Conservation (phyloP, 2,888 invertebrate genomes). For the Eulithis testata region DNA sequence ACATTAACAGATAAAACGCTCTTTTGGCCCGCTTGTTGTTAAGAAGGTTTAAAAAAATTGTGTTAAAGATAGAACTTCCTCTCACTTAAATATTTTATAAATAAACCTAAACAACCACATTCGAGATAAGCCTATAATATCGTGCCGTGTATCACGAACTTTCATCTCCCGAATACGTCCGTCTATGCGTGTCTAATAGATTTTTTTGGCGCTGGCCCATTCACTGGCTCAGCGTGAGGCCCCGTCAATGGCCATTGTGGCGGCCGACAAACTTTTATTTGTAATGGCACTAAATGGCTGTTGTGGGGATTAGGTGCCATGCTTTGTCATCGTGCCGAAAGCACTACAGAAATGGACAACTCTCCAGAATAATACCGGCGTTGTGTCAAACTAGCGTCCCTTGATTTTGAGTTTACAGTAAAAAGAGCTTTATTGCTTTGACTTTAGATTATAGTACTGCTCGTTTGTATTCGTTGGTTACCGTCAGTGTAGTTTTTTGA, state of each 20-base stretch:
- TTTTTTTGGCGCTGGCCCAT: slow-evolving; percentile 80
- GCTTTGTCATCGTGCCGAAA: slow-evolving; percentile 66
- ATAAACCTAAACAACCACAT: slow-evolving; percentile 27
- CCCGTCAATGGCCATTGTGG: slow-evolving; percentile 80
- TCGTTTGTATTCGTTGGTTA: neutral
- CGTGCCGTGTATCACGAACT: slow-evolving; percentile 60
- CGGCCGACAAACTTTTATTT: slow-evolving; percentile 78
- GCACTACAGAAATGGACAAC: slow-evolving; percentile 61
- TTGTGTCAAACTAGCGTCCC: neutral
- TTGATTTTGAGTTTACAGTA: neutral
- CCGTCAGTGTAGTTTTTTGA: neutral
- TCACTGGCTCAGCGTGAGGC: slow-evolving; percentile 79
- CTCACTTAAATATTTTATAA: neutral
- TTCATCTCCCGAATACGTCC: slow-evolving; percentile 64
- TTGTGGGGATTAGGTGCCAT: slow-evolving; percentile 78
- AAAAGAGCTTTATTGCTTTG: slow-evolving; percentile 2
- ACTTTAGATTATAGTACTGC: neutral
- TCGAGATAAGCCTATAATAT: slow-evolving; percentile 42
- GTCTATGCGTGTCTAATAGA: slow-evolving; percentile 80
- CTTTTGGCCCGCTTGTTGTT: too few species aligned
- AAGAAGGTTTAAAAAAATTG: too few species aligned
- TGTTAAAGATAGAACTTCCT: neutral
- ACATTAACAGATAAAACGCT: too few species aligned
- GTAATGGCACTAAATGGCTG: slow-evolving; percentile 81
- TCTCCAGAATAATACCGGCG: slow-evolving; percentile 40